Conservation (phyloP, 2,113 vertebrate genomes). For the Cryptotis parvus region DNA sequence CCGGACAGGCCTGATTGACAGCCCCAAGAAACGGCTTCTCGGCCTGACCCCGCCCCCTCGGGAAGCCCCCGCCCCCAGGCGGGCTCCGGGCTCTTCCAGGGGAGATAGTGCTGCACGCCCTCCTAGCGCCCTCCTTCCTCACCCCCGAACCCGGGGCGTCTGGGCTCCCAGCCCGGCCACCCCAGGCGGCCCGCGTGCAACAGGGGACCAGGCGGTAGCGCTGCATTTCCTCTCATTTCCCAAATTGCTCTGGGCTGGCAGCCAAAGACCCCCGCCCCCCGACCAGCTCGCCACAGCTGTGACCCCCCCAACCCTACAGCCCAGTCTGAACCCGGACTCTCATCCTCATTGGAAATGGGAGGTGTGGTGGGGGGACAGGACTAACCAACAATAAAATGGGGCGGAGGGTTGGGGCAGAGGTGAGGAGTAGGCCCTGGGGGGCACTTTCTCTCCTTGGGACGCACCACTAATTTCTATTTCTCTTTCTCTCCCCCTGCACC, state of each 20-base stretch:
- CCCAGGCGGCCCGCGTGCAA: slow-evolving; percentile 59
- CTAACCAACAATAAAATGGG: background rate
- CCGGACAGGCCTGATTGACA: slow-evolving; percentile 74
- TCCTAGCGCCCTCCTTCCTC: background rate
- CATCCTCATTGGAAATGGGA: background rate
- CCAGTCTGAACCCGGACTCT: background rate
- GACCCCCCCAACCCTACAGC: slow-evolving; percentile 38
- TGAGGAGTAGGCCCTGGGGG: background rate
- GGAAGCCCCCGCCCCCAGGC: slow-evolving; percentile 17
- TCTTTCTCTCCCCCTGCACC: slow-evolving; percentile 66
- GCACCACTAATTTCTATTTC: slow-evolving; percentile 55
- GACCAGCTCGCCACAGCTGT: slow-evolving; percentile 72
- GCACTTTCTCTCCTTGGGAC: slow-evolving; percentile 12
- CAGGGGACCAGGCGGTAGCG: slow-evolving; percentile 60
- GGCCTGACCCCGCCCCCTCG: slow-evolving; percentile 48
- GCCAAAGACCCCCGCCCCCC: slow-evolving; percentile 61
- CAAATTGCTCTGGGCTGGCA: slow-evolving; percentile 71
- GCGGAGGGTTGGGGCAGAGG: background rate
- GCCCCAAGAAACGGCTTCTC: slow-evolving; percentile 42
- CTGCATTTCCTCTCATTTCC: slow-evolving; percentile 74
- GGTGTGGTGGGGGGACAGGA: background rate
- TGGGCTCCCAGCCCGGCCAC: slow-evolving; percentile 47
- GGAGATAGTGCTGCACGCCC: background rate
- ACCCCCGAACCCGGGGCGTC: slow-evolving; percentile 34
- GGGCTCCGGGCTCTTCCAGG: background rate